phyloP scores from a whole-genome alignment of 1,140 invertebrate species.

The Drosophila tani region DNA sequence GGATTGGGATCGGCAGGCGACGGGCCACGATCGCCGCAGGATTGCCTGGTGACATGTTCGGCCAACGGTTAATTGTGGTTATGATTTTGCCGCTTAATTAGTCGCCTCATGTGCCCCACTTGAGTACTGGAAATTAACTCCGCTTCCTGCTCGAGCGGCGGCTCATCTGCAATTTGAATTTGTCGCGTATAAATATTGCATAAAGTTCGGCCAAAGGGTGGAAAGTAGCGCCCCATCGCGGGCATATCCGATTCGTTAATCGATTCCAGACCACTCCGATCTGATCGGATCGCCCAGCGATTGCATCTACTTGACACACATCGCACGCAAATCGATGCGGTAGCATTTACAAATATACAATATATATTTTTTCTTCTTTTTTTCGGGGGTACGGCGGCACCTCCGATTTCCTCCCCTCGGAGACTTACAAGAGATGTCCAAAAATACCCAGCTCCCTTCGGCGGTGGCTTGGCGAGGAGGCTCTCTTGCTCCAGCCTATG shows the following conservation, averaged over 20 bases:
- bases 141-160: slow-evolving; percentile 63
- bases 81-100: slow-evolving; percentile 69
- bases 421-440: slow-evolving; percentile 53
- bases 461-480: slow-evolving; percentile 8
- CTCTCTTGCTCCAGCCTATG: slow-evolving; percentile 41
- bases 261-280: slow-evolving; percentile 53
- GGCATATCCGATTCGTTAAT: slow-evolving; percentile 75
- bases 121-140: slow-evolving; percentile 25
- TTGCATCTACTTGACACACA: slow-evolving; percentile 84
- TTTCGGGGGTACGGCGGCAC: slow-evolving; percentile 2
- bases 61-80: slow-evolving; percentile 75
- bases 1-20: slow-evolving; percentile 2
- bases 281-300: slow-evolving; percentile 22
- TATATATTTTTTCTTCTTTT: slow-evolving; percentile 15
- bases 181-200: slow-evolving; percentile 68
- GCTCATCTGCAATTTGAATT: slow-evolving; percentile 69
- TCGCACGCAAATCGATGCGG: slow-evolving; percentile 82
- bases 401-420: background rate
- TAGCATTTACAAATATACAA: slow-evolving; percentile 71
- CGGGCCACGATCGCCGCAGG: slow-evolving; percentile 28
- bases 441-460: slow-evolving; percentile 56
- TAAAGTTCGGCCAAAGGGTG: slow-evolving; percentile 62
- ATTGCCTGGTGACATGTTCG: slow-evolving; percentile 25
- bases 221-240: slow-evolving; percentile 53
- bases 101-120: slow-evolving; percentile 23